phyloP scores from a whole-genome alignment of 2,113 vertebrate species.

The Rhea americana region DNA sequence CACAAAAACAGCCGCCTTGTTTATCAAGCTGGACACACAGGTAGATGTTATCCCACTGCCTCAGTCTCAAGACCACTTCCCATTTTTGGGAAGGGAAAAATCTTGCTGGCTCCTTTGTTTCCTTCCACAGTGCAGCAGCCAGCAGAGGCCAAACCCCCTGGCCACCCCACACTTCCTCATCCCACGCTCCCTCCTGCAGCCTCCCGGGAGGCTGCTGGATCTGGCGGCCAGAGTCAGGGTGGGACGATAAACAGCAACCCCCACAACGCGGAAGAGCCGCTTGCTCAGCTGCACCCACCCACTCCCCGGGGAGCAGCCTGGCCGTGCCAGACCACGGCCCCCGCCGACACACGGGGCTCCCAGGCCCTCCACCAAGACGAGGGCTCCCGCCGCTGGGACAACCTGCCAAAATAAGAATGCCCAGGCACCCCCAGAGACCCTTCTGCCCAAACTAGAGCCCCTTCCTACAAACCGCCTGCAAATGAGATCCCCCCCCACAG shows the following conservation, averaged over 20 bases:
- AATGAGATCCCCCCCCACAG: not conserved
- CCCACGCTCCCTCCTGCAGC: no score
- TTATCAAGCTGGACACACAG: no score
- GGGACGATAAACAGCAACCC: no score
- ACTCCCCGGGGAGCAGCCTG: no score
- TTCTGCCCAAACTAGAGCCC: not conserved
- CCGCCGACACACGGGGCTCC: not conserved
- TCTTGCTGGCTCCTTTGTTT: rapidly evolving
- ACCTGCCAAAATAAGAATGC: no score
- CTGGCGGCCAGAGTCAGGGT: no score
- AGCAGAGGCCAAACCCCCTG: not conserved
- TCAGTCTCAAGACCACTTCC: rapidly evolving
- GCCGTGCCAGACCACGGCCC: not conserved
- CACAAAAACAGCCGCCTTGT: not conserved
- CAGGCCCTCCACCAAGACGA: not conserved
- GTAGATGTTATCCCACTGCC: rapidly evolving
- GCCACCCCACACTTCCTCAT: no score
- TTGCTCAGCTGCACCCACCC: no score
- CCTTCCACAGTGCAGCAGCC: not conserved
- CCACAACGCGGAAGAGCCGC: no score
- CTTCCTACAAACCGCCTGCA: rapidly evolving
- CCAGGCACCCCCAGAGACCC: not conserved
- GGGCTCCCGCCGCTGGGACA: not conserved
- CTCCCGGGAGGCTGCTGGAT: no score
- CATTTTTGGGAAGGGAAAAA: rapidly evolving